Conservation (phyloP, 1,140 invertebrate species). For the Pachyrhynchus sulphureomaculatus region DNA sequence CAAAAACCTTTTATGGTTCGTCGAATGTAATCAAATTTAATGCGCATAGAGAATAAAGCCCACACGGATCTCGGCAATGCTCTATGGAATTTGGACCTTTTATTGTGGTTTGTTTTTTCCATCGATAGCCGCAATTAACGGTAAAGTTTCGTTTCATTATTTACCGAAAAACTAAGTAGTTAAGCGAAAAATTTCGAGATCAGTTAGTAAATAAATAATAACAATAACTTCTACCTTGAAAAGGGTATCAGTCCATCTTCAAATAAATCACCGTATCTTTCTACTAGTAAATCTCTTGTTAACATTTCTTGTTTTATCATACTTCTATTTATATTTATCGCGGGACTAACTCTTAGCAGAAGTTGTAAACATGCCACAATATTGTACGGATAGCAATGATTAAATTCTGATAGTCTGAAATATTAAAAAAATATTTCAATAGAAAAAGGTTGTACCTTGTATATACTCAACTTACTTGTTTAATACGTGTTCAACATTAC, state of each 20-base stretch:
- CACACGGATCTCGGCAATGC: too few relatives aligned
- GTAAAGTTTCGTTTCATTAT: too few relatives aligned
- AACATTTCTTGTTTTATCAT: slow-evolving; percentile 49
- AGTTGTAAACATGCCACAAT: slow-evolving; percentile 66
- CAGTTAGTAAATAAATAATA: too few relatives aligned
- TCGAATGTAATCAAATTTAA: too few relatives aligned
- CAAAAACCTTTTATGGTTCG: too few relatives aligned
- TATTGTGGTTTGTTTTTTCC: too few relatives aligned
- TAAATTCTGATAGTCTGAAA: slow-evolving; percentile 61
- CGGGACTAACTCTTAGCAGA: slow-evolving; percentile 63
- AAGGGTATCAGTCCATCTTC: slow-evolving; percentile 62
- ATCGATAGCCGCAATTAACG: too few relatives aligned
- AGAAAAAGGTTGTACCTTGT: too few relatives aligned
- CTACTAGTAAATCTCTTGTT: slow-evolving; percentile 58
- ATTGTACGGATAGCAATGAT: slow-evolving; percentile 64
- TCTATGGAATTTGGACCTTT: too few relatives aligned
- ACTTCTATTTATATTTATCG: slow-evolving; percentile 47
- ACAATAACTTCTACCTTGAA: slow-evolving; percentile 45
- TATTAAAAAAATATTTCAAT: not conserved
- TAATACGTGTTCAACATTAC: slow-evolving; percentile 60
- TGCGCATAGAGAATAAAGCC: too few relatives aligned
- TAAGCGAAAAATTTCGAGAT: too few relatives aligned
- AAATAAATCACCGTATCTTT: slow-evolving; percentile 64
- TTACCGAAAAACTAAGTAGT: too few relatives aligned
- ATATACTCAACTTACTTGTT: slow-evolving; percentile 47